Evolutionary conservation across 2,888 invertebrate species (phyloP).

Genomic region (Clostera curtula): DNA sequence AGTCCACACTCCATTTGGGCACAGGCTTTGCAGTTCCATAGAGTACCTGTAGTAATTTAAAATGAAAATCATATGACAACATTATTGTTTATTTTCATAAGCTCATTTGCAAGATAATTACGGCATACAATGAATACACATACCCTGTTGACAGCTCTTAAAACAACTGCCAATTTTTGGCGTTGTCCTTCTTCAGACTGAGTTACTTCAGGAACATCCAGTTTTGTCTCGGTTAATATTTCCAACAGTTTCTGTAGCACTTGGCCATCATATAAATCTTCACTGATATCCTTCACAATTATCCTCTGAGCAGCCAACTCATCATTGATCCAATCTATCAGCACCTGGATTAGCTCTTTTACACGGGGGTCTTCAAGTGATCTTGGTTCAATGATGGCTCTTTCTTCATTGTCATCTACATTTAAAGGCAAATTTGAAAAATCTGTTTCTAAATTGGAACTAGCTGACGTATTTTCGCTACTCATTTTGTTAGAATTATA

Average conservation of each 20-base stretch:
- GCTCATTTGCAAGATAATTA: too few species aligned
- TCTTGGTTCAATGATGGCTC: slow-evolving; percentile 94
- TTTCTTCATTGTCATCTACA: slow-evolving; percentile 95
- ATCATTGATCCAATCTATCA: slow-evolving; percentile 99
- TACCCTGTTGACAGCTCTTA: slow-evolving; percentile 91
- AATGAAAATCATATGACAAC: not conserved
- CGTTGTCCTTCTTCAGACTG: slow-evolving; percentile 98
- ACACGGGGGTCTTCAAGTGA: slow-evolving; percentile 92
- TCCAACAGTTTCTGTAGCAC: slow-evolving; percentile 82
- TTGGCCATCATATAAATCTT: slow-evolving; percentile 98
- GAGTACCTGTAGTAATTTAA: slow-evolving; percentile 67
- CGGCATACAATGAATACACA: too few species aligned
- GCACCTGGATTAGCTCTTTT: slow-evolving; percentile 85
- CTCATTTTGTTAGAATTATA: not conserved
- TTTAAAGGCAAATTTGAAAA: slow-evolving; percentile 1
- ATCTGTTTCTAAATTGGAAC: too few species aligned
- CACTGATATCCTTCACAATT: slow-evolving; percentile 96
- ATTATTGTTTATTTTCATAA: too few species aligned
- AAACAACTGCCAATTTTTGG: slow-evolving; percentile 92
- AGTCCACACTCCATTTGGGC: slow-evolving; percentile 97
- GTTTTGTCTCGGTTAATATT: slow-evolving; percentile 88
- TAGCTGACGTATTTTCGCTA: not conserved
- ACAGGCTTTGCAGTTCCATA: slow-evolving; percentile 84
- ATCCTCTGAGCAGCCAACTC: slow-evolving; percentile 96
- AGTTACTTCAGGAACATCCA: slow-evolving; percentile 98